A percentile compares a stretch with the other conserved stretches of the same genome.
Conservation (phyloP, 2,888 invertebrate species). For the Andrena hattorfiana region DNA sequence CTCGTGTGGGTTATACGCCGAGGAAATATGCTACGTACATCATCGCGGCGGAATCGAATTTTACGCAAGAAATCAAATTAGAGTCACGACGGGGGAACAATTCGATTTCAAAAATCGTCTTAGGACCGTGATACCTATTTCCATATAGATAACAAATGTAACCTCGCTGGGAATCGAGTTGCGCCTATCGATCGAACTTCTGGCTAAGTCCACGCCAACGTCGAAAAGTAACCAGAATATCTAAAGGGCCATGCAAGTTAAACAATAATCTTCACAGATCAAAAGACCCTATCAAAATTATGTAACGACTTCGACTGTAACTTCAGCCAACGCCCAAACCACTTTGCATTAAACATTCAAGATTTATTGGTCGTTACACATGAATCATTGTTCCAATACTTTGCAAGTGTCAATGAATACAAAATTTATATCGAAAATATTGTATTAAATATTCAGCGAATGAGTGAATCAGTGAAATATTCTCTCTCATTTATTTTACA, state of each 20-base stretch:
- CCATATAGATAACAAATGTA: conserved; percentile 56
- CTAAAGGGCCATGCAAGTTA: conserved; percentile 5
- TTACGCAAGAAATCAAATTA: conserved; percentile 56
- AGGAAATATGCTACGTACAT: conserved; percentile 51
- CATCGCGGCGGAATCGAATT: conserved; percentile 47
- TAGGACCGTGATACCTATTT: conserved; percentile 47
- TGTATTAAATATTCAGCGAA: too few relatives aligned
- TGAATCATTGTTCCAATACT: too few relatives aligned
- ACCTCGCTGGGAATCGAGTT: conserved; percentile 49
- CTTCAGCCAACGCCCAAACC: not conserved
- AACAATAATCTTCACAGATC: conserved; percentile 27
- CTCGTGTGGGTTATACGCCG: conserved; percentile 45
- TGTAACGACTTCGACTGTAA: not conserved
- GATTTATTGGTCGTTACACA: not conserved
- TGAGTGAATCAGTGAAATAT: too few relatives aligned
- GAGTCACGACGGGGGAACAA: conserved; percentile 47
- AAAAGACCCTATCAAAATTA: not conserved
- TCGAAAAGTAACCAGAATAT: conserved; percentile 2
- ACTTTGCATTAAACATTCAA: not conserved
- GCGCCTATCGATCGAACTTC: conserved; percentile 32
- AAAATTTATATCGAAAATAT: too few relatives aligned
- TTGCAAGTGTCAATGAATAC: too few relatives aligned
- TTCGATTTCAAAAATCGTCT: conserved; percentile 56
- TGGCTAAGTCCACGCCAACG: conserved; percentile 27
- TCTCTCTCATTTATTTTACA: too few relatives aligned